A percentile compares a stretch with the other conserved stretches of the same genome.
phyloP scores from a whole-genome alignment of 2,888 invertebrate species.

The Sarcophaga variegata region DNA sequence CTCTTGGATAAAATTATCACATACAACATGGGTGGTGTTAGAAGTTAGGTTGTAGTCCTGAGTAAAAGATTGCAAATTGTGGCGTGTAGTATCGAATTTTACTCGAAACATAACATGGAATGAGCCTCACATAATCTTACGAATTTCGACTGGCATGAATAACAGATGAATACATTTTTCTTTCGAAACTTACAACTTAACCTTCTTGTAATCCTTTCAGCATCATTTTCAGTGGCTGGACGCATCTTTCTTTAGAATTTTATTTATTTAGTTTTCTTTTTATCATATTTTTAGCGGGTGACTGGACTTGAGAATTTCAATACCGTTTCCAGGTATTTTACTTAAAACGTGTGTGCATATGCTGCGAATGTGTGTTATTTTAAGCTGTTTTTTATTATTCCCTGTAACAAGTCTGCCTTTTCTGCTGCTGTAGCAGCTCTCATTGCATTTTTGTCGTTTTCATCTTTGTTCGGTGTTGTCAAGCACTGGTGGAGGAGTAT shows the following conservation, averaged over 20 bases:
- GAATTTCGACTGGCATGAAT: too few species aligned
- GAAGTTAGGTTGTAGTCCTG: too few species aligned
- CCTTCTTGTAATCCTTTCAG: background rate
- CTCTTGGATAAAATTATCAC: too few species aligned
- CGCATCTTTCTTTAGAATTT: background rate
- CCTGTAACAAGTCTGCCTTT: slow-evolving; percentile 52
- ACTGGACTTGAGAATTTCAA: slow-evolving; percentile 68
- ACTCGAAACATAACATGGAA: too few species aligned
- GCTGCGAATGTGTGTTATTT: slow-evolving; percentile 16
- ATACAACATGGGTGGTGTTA: too few species aligned
- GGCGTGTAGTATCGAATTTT: too few species aligned
- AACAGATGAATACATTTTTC: too few species aligned
- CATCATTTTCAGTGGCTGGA: background rate
- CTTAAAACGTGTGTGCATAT: slow-evolving; percentile 12
- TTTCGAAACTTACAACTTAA: too few species aligned
- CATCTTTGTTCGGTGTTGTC: slow-evolving; percentile 57
- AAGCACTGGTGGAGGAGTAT: slow-evolving; percentile 70
- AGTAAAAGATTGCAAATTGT: too few species aligned
- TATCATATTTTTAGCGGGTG: slow-evolving; percentile 46
- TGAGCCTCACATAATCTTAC: too few species aligned
- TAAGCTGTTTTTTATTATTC: slow-evolving; percentile 20
- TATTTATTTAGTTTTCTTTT: background rate
- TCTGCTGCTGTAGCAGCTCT: slow-evolving; percentile 48
- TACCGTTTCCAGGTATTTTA: slow-evolving; percentile 67
- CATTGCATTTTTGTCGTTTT: slow-evolving; percentile 48